Conservation (phyloP, 2,113 vertebrate species). For the Hippocampus comes region DNA sequence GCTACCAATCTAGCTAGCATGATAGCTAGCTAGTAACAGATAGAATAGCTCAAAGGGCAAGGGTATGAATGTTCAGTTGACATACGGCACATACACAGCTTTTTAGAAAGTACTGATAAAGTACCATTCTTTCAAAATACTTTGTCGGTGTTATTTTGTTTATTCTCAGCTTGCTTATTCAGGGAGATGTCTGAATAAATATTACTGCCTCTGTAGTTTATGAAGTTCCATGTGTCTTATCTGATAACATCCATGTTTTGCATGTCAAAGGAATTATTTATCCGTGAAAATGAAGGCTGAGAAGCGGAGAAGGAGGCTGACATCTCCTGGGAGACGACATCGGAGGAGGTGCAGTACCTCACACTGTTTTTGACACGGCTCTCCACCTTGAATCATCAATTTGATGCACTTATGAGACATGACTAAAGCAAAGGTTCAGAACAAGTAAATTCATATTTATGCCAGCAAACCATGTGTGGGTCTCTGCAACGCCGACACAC, state of each 20-base stretch:
- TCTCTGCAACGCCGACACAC: neutral
- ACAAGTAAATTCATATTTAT: neutral
- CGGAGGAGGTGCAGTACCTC: neutral
- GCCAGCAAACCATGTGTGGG: neutral
- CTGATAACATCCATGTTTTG: slow-evolving; percentile 39
- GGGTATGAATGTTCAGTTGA: neutral
- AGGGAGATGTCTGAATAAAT: neutral
- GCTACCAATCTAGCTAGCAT: too few relatives aligned
- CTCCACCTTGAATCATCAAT: slow-evolving; percentile 12
- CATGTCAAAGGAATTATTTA: slow-evolving; percentile 36
- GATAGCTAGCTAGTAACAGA: too few relatives aligned
- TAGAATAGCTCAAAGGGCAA: too few relatives aligned
- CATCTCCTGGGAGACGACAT: neutral
- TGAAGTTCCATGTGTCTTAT: slow-evolving; percentile 48
- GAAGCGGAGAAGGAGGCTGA: slow-evolving; percentile 5
- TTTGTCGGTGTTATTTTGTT: neutral
- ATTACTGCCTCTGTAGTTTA: slow-evolving; percentile 31
- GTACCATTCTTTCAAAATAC: neutral
- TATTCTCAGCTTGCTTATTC: neutral
- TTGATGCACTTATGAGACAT: neutral
- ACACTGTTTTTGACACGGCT: slow-evolving; percentile 6
- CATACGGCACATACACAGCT: neutral
- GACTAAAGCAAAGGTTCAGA: neutral
- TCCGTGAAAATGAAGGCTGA: neutral
- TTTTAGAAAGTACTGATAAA: neutral